phyloP scores from a whole-genome alignment of 2,797 vertebrate species.

The Neosilurus hyrtlii region DNA sequence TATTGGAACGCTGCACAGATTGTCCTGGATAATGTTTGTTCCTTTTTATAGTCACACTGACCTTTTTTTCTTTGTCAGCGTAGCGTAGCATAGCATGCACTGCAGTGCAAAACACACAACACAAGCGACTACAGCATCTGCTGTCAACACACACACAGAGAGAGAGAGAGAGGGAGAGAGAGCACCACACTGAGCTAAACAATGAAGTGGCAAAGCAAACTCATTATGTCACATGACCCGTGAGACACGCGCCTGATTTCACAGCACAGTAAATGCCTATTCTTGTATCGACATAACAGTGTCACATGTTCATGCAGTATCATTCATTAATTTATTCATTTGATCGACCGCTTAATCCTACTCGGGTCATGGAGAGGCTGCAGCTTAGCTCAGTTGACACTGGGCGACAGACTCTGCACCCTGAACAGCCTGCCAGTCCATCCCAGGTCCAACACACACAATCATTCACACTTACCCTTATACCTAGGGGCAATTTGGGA shows the following conservation, averaged over 20 bases:
- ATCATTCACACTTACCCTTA: no score
- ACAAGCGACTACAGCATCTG: neutral
- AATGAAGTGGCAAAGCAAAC: slow-evolving; percentile 19
- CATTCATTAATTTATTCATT: neutral
- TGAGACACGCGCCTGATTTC: neutral
- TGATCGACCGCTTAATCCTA: no score
- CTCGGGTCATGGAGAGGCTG: no score
- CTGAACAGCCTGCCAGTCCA: no score
- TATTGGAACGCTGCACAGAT: neutral
- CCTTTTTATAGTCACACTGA: slow-evolving; percentile 8
- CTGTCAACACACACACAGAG: neutral
- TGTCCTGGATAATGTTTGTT: neutral
- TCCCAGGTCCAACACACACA: no score
- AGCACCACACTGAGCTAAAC: slow-evolving; percentile 1
- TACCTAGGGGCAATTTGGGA: no score
- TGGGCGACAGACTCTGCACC: no score
- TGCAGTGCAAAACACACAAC: slow-evolving; percentile 8
- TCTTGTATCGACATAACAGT: neutral
- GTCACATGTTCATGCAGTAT: no score
- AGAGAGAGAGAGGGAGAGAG: neutral
- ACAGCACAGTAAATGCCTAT: neutral
- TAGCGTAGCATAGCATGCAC: neutral
- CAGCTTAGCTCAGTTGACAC: no score
- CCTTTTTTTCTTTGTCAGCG: neutral
- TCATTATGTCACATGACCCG: neutral